These are phyloP conservation scores for Uropetala carovei DNA, from an alignment of 2,888 invertebrate species.

Conservation along the genomic window DNA sequence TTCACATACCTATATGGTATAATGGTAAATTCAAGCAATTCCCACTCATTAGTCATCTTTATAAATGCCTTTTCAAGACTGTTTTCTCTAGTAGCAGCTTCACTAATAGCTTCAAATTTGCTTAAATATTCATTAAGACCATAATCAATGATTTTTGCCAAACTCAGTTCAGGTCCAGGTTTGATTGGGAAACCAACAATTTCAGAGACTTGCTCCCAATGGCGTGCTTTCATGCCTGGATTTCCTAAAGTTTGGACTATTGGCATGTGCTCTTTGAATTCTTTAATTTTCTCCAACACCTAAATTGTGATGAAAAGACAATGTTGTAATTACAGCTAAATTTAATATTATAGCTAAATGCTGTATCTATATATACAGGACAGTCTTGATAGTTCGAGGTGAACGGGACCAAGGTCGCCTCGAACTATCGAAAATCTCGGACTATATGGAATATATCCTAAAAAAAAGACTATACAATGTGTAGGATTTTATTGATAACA, in stretches of 20 bases:
- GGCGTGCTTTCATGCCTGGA: conserved; percentile 93
- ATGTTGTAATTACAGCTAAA: conserved; percentile 66
- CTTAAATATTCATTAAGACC: conserved; percentile 91
- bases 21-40: conserved; percentile 85
- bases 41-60: conserved; percentile 96
- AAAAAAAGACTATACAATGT: too few species aligned
- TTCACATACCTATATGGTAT: conserved; percentile 82
- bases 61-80: conserved; percentile 91
- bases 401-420: too few species aligned
- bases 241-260: conserved; percentile 96
- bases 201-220: conserved; percentile 97
- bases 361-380: too few species aligned
- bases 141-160: conserved; percentile 91
- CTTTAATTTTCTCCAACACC: conserved; percentile 86
- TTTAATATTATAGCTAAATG: conserved; percentile 67
- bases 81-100: conserved; percentile 97
- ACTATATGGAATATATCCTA: too few species aligned
- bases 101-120: conserved; percentile 94
- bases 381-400: too few species aligned
- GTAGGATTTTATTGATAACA: too few species aligned
- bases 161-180: conserved; percentile 86
- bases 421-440: too few species aligned
- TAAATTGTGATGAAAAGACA: conserved; percentile 70
- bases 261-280: conserved; percentile 91
- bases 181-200: conserved; percentile 95